phyloP scores from a whole-genome alignment of 35 echinoderm and acorn worm species.

The Chiridota heheva region DNA sequence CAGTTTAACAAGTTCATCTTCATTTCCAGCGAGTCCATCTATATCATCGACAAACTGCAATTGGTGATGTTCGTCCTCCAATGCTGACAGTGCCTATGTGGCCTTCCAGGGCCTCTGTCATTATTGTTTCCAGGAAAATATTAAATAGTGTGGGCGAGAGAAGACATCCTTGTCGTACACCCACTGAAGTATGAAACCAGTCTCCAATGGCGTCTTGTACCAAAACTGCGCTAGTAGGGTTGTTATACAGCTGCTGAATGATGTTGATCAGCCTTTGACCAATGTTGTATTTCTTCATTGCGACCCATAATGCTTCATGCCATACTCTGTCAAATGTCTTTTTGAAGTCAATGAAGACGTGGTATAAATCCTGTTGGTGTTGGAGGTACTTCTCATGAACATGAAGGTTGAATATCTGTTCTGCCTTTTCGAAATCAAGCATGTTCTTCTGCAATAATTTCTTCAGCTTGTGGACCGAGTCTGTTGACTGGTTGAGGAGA shows the following conservation, averaged over 20 bases:
- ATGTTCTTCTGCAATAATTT: too few species aligned
- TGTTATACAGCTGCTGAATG: background rate
- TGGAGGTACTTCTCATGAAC: conserved; percentile 8
- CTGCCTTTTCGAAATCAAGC: too few species aligned
- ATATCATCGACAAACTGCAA: conserved; percentile 16
- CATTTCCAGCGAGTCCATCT: background rate
- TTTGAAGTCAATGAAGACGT: conserved; percentile 25
- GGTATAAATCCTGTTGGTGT: background rate
- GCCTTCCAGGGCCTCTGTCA: background rate
- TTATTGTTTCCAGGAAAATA: conserved; percentile 10
- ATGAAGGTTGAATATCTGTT: too few species aligned
- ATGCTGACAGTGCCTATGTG: background rate
- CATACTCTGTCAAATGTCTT: conserved; percentile 37
- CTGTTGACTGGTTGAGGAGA: too few species aligned
- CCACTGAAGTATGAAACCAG: conserved; percentile 11
- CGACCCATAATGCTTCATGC: background rate
- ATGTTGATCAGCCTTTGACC: background rate
- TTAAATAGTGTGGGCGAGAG: background rate
- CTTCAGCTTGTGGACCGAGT: too few species aligned
- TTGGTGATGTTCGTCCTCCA: background rate
- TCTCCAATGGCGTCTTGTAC: background rate
- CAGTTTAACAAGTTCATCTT: background rate
- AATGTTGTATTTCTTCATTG: background rate
- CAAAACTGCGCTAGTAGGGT: background rate
- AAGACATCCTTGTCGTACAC: conserved; percentile 22